Evolutionary conservation across 2,888 invertebrate genomes (phyloP), one percentile per base, ranked within the genome.

Genomic region (Hirtodrosophila trivittata): DNA sequence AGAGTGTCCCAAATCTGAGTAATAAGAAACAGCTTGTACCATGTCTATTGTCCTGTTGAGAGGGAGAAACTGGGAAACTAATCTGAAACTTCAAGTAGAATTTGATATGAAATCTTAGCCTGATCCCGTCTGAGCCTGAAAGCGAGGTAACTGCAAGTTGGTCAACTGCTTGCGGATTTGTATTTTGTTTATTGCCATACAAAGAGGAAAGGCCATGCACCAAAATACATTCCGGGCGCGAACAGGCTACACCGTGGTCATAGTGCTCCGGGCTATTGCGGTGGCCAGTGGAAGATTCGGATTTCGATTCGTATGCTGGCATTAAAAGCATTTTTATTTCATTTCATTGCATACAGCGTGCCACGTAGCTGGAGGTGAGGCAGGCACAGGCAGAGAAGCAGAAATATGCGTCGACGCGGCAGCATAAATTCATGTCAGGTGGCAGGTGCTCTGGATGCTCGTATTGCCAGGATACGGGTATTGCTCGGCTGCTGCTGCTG

Each of bases 251-350:
- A 28, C 28, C 9, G 7, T 8, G 28, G 28, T 28, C 9, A 7
- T 28, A n/a, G 1, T 28, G 28, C 28, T 37, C 21, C 6, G 35
- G n/a, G 18, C 18, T 13, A 28, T 28, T 56, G 57, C 30, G 57
- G 57, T 25, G 6, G 3, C 18, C 42, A 39, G 43, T 33, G 16
- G 32, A 32, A 25, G 7, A 26, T 26, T 18, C 28, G 28, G 21
- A 45, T 50, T 60, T 52, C 52, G 33, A 46, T 42, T 35, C 58
- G 32, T 13, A 37, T 28, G 49, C 42, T 25, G 13, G 37, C 33
- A 43, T 30, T 26, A 49, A 66, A 56, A 50, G 62, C 42, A 38
- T 60, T 60, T 56, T 45, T 49, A 56, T 51, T 60, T 51, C 57
- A 51, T 57, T 66, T 66, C 58, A 58, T 58, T 66, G 66, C 58